Base-by-base conservation (phyloP, 2,888 invertebrate species). In the Rotaria macrura region DNA sequence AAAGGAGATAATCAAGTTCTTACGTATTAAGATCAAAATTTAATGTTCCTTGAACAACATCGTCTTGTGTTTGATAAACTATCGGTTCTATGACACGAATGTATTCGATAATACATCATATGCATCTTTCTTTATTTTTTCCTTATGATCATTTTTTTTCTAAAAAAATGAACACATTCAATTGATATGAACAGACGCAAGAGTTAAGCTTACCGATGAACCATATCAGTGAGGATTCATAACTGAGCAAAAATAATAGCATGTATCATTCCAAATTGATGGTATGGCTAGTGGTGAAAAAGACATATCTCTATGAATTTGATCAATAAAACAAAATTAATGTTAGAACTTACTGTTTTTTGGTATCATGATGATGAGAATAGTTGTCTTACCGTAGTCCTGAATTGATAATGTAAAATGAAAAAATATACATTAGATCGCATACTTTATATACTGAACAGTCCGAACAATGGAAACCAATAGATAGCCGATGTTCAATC, bases 151-250 rank as follows among this genome's bases (percentile, higher is more conserved):
- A 94, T 95, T n/a, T n/a, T n/a, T n/a, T n/a, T n/a, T n/a, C n/a
- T n/a, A n/a, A n/a, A 98, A 72, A 95, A 92, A 91, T 98, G 99
- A 91, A 97, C 96, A 10, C 96, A 95, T 91, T 99, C 97, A 94
- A 99, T 99, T 91, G 99, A 99, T 88, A 94, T 93, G 90, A 99
- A 96, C 95, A n/a, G n/a, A n/a, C n/a, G n/a, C n/a, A n/a, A n/a
- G n/a, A n/a, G n/a, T n/a, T n/a, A n/a, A n/a, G n/a, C n/a, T n/a
- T n/a, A n/a, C n/a, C n/a, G n/a, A n/a, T n/a, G n/a, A n/a, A n/a
- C n/a, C n/a, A n/a, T n/a, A n/a, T n/a, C n/a, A n/a, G n/a, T n/a
- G n/a, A n/a, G n/a, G n/a, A n/a, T n/a, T n/a, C n/a, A n/a, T n/a
- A n/a, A n/a, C n/a, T n/a, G n/a, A n/a, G n/a, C n/a, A n/a, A n/a